phyloP scores from a whole-genome alignment of 2,888 invertebrate species.

The Chrysomela aeneicollis region DNA sequence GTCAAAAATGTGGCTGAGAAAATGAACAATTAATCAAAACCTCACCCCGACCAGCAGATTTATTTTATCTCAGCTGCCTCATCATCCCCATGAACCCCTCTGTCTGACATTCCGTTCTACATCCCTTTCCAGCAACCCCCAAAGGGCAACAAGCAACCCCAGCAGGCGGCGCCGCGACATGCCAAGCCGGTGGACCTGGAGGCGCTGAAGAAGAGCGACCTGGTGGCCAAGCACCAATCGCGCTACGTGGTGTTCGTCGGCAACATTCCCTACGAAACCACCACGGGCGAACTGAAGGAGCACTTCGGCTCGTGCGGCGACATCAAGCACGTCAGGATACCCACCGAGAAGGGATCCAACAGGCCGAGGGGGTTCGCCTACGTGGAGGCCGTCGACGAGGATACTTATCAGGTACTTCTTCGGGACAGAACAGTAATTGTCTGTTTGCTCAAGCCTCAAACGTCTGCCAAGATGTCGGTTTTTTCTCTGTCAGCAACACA shows the following conservation, averaged over 20 bases:
- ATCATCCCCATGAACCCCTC: too few species aligned
- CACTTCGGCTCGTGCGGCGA: constrained; percentile 61
- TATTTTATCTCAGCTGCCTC: too few species aligned
- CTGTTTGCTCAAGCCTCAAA: too few species aligned
- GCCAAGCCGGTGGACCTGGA: constrained; percentile 32
- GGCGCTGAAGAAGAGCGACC: constrained; percentile 37
- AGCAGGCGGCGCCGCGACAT: too few species aligned
- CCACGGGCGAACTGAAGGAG: constrained; percentile 56
- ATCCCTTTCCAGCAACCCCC: background rate
- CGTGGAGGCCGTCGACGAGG: constrained; percentile 59
- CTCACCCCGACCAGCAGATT: too few species aligned
- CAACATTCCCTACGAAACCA: constrained; percentile 60
- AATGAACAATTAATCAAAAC: too few species aligned
- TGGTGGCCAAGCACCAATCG: constrained; percentile 40
- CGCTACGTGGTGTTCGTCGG: constrained; percentile 62
- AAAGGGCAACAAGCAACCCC: constrained; percentile 23
- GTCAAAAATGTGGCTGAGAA: too few species aligned
- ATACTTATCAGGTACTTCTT: constrained; percentile 62
- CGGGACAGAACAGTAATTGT: background rate
- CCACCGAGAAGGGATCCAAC: constrained; percentile 52
- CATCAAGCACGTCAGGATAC: constrained; percentile 58
- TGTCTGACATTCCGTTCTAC: too few species aligned
- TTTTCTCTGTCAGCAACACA: too few species aligned
- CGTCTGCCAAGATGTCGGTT: too few species aligned
- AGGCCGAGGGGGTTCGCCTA: constrained; percentile 61